Conservation (phyloP, 2,888 invertebrate species). For the Chaitophorus viminalis region DNA sequence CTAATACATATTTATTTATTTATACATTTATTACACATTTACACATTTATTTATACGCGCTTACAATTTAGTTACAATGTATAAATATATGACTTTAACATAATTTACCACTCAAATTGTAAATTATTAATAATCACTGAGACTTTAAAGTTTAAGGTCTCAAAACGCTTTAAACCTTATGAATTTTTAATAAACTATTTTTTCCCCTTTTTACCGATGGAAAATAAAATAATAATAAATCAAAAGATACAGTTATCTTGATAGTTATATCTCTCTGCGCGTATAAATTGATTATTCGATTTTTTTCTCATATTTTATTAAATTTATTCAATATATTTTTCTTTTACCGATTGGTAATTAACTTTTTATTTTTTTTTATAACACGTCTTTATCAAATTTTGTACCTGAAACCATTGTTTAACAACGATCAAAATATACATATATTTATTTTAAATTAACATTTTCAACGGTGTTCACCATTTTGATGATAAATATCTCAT, state of each 20-base stretch:
- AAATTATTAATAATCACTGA: slow-evolving; percentile 23
- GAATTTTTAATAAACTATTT: slow-evolving; percentile 36
- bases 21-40: too few species aligned
- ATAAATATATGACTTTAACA: slow-evolving; percentile 26
- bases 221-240: not conserved
- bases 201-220: not conserved
- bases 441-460: not conserved
- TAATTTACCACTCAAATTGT: slow-evolving; percentile 27
- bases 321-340: not conserved
- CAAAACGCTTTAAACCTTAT: slow-evolving; percentile 12
- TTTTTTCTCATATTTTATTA: not conserved
- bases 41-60: not conserved
- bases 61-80: not conserved
- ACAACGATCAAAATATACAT: not conserved
- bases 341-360: not conserved
- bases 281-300: slow-evolving; percentile 33
- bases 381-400: slow-evolving; percentile 7
- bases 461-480: not conserved
- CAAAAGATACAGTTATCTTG: not conserved
- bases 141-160: not conserved
- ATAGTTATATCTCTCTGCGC: not conserved
- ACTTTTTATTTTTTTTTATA: not conserved
- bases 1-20: not conserved
- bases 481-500: not conserved
- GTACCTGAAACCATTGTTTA: not conserved